phyloP scores from a whole-genome alignment of 2,888 invertebrate species.

The Napeogenes inachia region DNA sequence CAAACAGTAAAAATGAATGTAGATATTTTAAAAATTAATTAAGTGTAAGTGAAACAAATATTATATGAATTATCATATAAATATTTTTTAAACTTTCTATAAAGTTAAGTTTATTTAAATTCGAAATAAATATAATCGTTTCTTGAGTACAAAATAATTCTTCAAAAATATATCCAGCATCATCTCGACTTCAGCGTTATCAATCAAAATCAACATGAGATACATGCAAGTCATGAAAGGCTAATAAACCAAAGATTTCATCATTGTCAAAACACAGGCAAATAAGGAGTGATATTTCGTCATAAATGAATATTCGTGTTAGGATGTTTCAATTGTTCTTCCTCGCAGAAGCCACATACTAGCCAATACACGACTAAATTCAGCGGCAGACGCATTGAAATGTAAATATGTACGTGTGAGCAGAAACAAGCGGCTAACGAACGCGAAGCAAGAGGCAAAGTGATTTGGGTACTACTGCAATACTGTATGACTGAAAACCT shows the following conservation, averaged over 20 bases:
- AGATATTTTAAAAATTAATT: no score
- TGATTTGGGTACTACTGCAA: conserved; percentile 45
- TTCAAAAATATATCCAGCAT: no score
- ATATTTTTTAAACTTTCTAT: no score
- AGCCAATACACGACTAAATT: conserved; percentile 44
- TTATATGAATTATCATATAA: no score
- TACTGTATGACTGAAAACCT: conserved; percentile 27
- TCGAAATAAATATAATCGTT: no score
- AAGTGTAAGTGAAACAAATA: no score
- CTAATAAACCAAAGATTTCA: conserved; percentile 3
- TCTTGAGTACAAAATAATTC: no score
- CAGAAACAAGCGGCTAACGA: conserved; percentile 69
- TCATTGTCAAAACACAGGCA: not conserved
- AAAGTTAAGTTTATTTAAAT: no score
- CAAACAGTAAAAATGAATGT: no score
- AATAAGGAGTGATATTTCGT: not conserved
- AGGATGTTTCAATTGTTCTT: conserved; percentile 29
- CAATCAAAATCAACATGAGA: no score
- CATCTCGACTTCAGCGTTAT: no score
- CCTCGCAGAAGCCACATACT: conserved; percentile 35
- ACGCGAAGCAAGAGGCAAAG: conserved; percentile 52
- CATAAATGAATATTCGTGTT: conserved; percentile 2
- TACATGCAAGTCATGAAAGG: not conserved
- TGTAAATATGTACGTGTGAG: conserved; percentile 57
- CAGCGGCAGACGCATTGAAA: conserved; percentile 46